Percentiles rank a stretch among this genome's conserved stretches.
Conservation (phyloP, 1,140 invertebrate species). For the Pseudomyrmex cubaensis region DNA sequence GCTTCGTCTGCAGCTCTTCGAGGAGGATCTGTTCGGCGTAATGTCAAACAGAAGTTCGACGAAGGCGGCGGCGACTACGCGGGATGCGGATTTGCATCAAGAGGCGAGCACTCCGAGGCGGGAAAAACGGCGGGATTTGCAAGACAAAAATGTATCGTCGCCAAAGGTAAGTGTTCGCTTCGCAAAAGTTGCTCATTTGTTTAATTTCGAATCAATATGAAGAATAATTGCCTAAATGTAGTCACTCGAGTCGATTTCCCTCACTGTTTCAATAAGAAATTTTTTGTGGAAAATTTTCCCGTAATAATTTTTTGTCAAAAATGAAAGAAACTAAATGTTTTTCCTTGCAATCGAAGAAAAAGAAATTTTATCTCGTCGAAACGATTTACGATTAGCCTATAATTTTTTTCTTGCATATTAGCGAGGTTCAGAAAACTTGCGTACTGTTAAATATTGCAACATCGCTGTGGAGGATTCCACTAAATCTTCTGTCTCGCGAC, state of each 20-base stretch:
- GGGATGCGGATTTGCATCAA: neutral
- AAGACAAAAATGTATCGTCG: neutral
- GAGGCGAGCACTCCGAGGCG: neutral
- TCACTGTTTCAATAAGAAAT: too few species aligned
- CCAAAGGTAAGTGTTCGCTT: neutral
- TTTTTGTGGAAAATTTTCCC: too few species aligned
- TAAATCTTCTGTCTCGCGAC: neutral
- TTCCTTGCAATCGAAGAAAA: neutral
- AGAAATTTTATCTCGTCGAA: constrained; percentile 1
- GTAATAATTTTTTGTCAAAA: too few species aligned
- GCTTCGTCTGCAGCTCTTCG: constrained; percentile 63
- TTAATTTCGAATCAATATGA: neutral
- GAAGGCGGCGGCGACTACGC: neutral
- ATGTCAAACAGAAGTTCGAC: neutral
- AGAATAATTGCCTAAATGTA: too few species aligned
- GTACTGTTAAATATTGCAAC: neutral
- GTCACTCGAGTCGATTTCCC: too few species aligned
- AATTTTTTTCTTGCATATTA: neutral
- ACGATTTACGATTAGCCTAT: neutral
- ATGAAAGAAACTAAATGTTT: neutral
- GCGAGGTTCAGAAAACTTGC: neutral
- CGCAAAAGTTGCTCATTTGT: neutral
- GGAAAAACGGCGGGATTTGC: too few species aligned
- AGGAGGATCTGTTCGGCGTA: constrained; percentile 68
- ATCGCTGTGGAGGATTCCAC: neutral